A percentile compares a stretch with the other conserved stretches of the same genome.
phyloP scores from a whole-genome alignment of 2,888 invertebrate genomes.

The Sphecodes monilicornis region DNA sequence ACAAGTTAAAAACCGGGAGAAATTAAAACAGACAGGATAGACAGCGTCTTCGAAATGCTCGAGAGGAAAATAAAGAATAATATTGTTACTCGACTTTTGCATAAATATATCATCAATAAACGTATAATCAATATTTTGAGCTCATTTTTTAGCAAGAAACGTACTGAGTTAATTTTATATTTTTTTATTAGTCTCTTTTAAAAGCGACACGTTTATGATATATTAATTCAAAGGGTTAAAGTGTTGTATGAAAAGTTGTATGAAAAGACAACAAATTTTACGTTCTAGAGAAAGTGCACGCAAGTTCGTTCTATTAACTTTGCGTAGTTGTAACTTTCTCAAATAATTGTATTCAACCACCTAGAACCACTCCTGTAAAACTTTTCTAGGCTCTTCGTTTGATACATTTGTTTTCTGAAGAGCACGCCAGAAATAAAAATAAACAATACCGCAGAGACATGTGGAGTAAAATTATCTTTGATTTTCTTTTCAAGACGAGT shows the following conservation, averaged over 20 bases:
- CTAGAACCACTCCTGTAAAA: neutral
- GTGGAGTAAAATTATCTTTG: no score
- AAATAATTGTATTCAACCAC: conserved; percentile 1
- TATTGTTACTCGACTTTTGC: neutral
- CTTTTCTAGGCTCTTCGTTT: neutral
- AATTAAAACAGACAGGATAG: neutral
- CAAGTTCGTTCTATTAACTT: neutral
- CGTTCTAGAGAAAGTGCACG: neutral
- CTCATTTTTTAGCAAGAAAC: no score
- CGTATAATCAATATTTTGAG: neutral
- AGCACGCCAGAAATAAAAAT: neutral
- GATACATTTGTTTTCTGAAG: neutral
- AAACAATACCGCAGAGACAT: neutral
- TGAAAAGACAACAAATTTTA: neutral
- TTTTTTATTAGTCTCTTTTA: neutral
- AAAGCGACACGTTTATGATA: neutral
- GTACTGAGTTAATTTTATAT: neutral
- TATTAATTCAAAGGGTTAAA: neutral
- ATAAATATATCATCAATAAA: neutral
- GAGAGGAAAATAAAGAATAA: neutral
- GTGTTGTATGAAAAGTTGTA: no score
- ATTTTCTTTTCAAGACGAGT: no score
- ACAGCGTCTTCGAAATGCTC: neutral
- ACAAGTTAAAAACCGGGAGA: neutral
- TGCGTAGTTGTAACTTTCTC: neutral